Conservation (phyloP, 2,113 vertebrate species). For the Phalacrocorax pelagicus region DNA sequence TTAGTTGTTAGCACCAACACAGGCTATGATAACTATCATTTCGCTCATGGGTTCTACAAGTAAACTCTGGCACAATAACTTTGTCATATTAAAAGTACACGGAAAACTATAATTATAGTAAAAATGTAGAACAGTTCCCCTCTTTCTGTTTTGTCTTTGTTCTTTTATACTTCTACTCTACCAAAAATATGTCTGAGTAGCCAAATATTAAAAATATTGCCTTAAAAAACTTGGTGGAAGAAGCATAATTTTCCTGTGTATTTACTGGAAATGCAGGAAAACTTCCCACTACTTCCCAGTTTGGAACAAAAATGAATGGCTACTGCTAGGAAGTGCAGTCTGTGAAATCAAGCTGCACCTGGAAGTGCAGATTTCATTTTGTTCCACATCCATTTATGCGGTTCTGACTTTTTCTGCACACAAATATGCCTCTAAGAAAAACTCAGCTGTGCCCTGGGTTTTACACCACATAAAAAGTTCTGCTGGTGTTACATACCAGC, state of each 20-base stretch:
- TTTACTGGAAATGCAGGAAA: not conserved
- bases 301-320: not conserved
- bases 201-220: not conserved
- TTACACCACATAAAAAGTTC: not conserved
- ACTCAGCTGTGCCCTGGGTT: not conserved
- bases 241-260: not conserved
- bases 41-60: not conserved
- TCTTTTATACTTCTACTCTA: not conserved
- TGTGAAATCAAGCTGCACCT: not conserved
- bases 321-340: not conserved
- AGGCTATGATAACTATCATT: not conserved
- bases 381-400: not conserved
- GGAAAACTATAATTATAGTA: not conserved
- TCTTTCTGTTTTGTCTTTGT: not conserved
- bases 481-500: slow-evolving; percentile 2
- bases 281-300: not conserved
- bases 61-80: not conserved
- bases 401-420: not conserved
- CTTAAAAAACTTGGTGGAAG: not conserved
- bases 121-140: not conserved
- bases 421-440: not conserved
- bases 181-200: not conserved
- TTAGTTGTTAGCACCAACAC: not conserved
- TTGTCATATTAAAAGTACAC: not conserved
- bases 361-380: not conserved